Percentiles rank a stretch among this genome's conserved stretches.
Conservation (phyloP, 2,888 invertebrate species). For the Drosophila pseudotakahashii region DNA sequence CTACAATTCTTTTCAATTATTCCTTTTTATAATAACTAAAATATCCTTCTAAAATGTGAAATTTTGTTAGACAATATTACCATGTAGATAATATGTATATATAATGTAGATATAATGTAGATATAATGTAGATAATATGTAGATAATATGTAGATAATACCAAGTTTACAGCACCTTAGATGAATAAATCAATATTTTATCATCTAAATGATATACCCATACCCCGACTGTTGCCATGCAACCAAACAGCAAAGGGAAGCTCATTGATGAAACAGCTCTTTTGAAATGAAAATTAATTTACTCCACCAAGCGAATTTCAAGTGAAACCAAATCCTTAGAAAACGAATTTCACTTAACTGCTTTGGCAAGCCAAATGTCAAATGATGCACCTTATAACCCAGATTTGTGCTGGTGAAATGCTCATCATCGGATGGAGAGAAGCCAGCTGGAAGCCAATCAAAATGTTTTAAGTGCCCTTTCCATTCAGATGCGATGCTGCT, state of each 20-base stretch:
- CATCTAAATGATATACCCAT: neutral
- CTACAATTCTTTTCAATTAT: too few species aligned
- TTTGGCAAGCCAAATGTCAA: slow-evolving; percentile 1
- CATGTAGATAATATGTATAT: too few species aligned
- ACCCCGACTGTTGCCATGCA: neutral
- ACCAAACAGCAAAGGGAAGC: too few species aligned
- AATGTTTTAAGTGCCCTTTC: slow-evolving; percentile 32
- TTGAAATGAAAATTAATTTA: neutral
- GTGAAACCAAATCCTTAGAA: neutral
- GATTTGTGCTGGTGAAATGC: slow-evolving; percentile 1
- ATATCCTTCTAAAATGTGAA: too few species aligned
- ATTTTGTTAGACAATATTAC: too few species aligned
- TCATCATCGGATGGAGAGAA: slow-evolving; percentile 8
- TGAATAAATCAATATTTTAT: neutral
- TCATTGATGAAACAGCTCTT: neutral
- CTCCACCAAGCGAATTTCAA: neutral
- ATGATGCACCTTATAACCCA: slow-evolving; percentile 3
- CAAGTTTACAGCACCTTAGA: neutral
- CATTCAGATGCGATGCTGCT: slow-evolving; percentile 13
- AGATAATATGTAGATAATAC: neutral
- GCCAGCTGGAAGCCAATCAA: slow-evolving; percentile 34
- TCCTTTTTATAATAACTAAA: too few species aligned
- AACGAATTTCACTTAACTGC: slow-evolving; percentile 3
- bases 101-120: too few species aligned
- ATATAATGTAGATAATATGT: too few species aligned